phyloP scores from a whole-genome alignment of 2,888 invertebrate species.

The Trichopoda pennipes region DNA sequence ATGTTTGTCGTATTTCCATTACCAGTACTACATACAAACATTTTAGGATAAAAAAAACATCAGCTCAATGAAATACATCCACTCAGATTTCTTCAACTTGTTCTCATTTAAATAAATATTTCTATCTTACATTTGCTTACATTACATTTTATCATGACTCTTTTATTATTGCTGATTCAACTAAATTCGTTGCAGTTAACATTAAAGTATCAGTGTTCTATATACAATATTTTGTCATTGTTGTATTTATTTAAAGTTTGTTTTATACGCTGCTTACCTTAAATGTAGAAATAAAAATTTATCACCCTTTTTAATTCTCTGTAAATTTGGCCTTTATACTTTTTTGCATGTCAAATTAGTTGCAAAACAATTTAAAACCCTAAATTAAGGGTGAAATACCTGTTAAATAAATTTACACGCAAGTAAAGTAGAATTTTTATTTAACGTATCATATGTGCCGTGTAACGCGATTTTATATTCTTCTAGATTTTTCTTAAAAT shows the following conservation, averaged over 20 bases:
- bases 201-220: constrained; percentile 19
- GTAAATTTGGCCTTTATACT: constrained; percentile 28
- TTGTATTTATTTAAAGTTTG: neutral
- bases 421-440: too few relatives aligned
- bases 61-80: too few relatives aligned
- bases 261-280: neutral
- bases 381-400: too few relatives aligned
- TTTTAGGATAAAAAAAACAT: too few relatives aligned
- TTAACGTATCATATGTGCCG: too few relatives aligned
- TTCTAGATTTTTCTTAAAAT: too few relatives aligned
- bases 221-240: neutral
- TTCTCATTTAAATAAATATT: constrained; percentile 45
- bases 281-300: constrained; percentile 14
- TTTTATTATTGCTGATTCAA: constrained; percentile 48
- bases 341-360: too few relatives aligned
- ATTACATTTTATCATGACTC: constrained; percentile 13
- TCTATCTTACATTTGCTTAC: constrained; percentile 20
- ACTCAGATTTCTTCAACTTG: constrained; percentile 40
- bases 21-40: too few relatives aligned
- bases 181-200: constrained; percentile 38
- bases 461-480: too few relatives aligned
- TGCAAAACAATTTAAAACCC: too few relatives aligned
- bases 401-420: too few relatives aligned
- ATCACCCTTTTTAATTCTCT: constrained; percentile 17
- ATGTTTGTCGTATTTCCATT: too few relatives aligned